Base-by-base conservation (phyloP, 2,797 vertebrate genomes). In the Acrocephalus scirpaceus region DNA sequence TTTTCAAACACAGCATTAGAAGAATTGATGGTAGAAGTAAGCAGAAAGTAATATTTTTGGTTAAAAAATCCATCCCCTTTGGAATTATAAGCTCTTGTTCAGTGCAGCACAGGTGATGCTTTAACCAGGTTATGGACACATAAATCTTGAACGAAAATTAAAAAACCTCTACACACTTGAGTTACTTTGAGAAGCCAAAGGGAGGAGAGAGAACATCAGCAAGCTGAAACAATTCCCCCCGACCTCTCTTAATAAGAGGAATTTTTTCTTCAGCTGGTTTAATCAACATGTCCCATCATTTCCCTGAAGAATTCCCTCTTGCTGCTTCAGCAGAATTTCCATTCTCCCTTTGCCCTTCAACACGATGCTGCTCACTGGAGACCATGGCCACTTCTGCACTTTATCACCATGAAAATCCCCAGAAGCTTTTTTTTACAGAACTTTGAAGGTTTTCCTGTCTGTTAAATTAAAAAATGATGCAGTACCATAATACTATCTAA, bases 301-400 rank as follows among this genome's bases (percentile, higher is more conserved):
- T 92, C 92, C 90, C 92, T 74, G 56, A 83, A 84, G 80, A 92
- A 58, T 77, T 73, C 36, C 14, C 76, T 65, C 72, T 48, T 85
- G 93, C 91, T 93, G 78, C 78, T 92, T 93, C 91, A 96, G 81
- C 90, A 94, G 36, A 58, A 96, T 79, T 95, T 90, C 86, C 67
- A 10, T 34, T 92, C 65, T 89, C 60, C 64, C n/a, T 92, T 86
- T 92, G 78, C 54, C 94, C 95, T 97, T 97, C 82, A 95, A 14
- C n/a, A 74, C 0, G 5, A 47, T 19, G 22, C n/a, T 72, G 48
- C 79, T 93, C 82, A 44, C 65, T 77, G 70, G 72, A 91, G 64
- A 86, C 64, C 3, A 2, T 5, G 13, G 79, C 32, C 83, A 70
- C 34, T 86, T 76, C 88, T 88, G 23, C 47, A 62, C 60, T 93